phyloP scores from a whole-genome alignment of 2,888 invertebrate species.

The Elysia crispata region DNA sequence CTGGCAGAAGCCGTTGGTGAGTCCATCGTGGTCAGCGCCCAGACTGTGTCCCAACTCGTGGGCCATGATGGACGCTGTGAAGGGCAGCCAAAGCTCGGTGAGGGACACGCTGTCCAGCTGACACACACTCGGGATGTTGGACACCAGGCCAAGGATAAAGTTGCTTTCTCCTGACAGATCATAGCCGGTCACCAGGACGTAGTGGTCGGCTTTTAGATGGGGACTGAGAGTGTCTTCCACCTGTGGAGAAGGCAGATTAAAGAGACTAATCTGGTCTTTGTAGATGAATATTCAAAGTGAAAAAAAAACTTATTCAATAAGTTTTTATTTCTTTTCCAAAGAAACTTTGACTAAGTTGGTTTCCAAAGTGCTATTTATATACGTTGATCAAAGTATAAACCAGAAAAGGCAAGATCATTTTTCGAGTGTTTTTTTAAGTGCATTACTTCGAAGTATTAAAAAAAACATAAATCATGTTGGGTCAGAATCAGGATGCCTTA shows the following conservation, averaged over 20 bases:
- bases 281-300: no score
- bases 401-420: no score
- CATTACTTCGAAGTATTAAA: no score
- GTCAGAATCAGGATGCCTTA: no score
- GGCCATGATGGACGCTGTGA: conserved; percentile 30
- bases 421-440: no score
- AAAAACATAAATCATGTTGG: no score
- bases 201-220: not conserved
- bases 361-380: no score
- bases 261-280: no score
- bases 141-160: conserved; percentile 9
- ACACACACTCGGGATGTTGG: not conserved
- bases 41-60: conserved; percentile 12
- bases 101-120: conserved; percentile 34
- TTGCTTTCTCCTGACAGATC: not conserved
- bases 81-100: conserved; percentile 33
- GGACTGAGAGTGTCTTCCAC: not conserved
- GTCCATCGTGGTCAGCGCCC: conserved; percentile 7
- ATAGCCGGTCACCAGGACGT: conserved; percentile 13
- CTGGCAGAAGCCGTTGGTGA: not conserved
- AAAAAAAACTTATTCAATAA: no score
- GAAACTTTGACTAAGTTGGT: no score
- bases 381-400: no score
- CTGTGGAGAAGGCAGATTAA: not conserved
- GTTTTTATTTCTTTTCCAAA: no score